phyloP scores from a whole-genome alignment of 2,888 invertebrate species.

The Tetranychus piercei region DNA sequence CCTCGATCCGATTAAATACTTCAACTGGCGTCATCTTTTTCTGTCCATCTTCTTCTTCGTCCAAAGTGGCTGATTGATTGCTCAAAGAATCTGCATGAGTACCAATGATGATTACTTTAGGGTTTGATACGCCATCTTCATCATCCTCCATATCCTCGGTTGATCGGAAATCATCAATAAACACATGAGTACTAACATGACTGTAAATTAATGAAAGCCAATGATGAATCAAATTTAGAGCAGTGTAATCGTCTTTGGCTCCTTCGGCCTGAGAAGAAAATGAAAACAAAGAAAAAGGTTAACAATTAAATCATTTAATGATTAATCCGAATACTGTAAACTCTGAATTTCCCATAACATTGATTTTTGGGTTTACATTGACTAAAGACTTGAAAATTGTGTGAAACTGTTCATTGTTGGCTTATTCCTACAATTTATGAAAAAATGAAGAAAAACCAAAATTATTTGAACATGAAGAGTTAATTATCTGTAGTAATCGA shows the following conservation, averaged over 20 bases:
- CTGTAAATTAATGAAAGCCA: conserved; percentile 26
- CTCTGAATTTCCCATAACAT: no score
- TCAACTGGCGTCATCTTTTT: conserved; percentile 26
- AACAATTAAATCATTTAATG: neutral
- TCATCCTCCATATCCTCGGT: conserved; percentile 16
- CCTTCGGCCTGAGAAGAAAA: conserved; percentile 22
- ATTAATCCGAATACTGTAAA: no score
- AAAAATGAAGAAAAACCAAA: no score
- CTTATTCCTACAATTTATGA: no score
- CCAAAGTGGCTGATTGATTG: neutral
- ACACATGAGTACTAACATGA: conserved; percentile 22
- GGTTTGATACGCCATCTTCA: conserved; percentile 28
- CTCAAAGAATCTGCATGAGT: conserved; percentile 32
- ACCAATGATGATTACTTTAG: conserved; percentile 34
- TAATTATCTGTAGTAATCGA: no score
- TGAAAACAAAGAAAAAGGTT: neutral
- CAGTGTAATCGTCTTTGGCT: conserved; percentile 18
- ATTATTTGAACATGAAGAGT: no score
- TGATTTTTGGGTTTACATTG: no score
- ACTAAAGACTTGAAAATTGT: no score
- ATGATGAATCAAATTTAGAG: conserved; percentile 22
- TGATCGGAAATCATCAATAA: conserved; percentile 13
- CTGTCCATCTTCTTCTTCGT: neutral
- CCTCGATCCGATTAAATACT: conserved; percentile 31
- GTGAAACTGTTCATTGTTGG: no score